Evolutionary conservation across 1,140 invertebrate species (phyloP), one percentile per base, ranked within the genome.

Genomic region (Pseudomyrmex concolor): DNA sequence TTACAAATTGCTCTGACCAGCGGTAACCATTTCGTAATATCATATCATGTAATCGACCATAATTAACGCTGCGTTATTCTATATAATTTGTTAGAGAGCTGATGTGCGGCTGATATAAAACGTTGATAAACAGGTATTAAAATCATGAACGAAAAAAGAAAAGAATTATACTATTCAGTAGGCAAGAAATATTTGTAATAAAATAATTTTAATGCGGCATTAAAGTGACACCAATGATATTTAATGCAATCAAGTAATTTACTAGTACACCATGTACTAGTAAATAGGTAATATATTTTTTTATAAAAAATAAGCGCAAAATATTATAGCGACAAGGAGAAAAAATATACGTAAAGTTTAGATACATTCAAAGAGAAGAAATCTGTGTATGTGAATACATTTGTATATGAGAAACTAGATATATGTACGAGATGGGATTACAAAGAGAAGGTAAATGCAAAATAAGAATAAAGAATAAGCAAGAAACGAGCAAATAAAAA

Each of bases 41-140:
- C 80, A 34, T 67, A 80, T 84, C 57, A 68, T 48, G 62, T 66
- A 71, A 80, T 80, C 76, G 66, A 55, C 43, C 66, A 15, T 86
- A 89, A 89, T 89, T 89, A 89, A 89, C 72, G 73, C 64, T 73
- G 64, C 51, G 71, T 88, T 89, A 86, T 80, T 86, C 60, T 48
- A 62, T 74, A 86, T 89, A 86, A 89, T 86, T 86, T 85, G 81
- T 62, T 60, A 54, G 50, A 34, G 51, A 59, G 73, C 25, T 34
- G 55, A 60, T 34, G 80, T 48, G 45, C 59, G 22, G 57, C n/a
- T 59, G 51, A 50, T 17, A 60, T 34, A 60, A 34, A 60, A 48
- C 25, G 19, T 12, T 19, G 55, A 77, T 77, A 63, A 83, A 83
- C 50, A 77, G 19, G 22, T 71, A 71, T 50, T 60, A 80, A 43